Conservation (phyloP, 2,797 vertebrate species). For the Parauchenoglanis ngamensis region DNA sequence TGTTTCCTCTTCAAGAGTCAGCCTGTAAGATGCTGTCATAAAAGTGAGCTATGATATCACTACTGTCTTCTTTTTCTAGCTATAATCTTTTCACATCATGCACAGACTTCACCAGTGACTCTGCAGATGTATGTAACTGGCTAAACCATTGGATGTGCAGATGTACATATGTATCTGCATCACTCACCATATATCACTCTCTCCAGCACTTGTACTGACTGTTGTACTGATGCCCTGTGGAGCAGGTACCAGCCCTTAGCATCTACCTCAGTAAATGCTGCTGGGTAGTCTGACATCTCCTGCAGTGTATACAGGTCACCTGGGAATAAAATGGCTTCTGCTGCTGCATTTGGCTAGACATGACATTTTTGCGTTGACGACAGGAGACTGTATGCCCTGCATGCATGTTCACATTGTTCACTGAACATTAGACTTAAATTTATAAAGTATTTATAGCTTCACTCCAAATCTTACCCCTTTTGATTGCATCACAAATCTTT, state of each 20-base stretch:
- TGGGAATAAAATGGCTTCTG: constrained; percentile 56
- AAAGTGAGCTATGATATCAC: constrained; percentile 6
- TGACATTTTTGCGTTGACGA: background rate
- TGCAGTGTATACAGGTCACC: constrained; percentile 79
- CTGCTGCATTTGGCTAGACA: constrained; percentile 1
- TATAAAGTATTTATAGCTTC: background rate
- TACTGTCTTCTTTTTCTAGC: background rate
- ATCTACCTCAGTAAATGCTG: constrained; percentile 82
- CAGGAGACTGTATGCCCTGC: background rate
- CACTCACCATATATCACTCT: constrained; percentile 78
- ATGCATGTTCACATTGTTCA: background rate
- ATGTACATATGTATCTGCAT: background rate
- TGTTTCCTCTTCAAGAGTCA: constrained; percentile 82
- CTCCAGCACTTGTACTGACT: constrained; percentile 80
- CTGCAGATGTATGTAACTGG: background rate
- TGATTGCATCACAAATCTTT: constrained; percentile 77
- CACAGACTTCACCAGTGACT: background rate
- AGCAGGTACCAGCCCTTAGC: constrained; percentile 83
- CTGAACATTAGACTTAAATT: background rate
- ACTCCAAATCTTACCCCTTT: constrained; percentile 70
- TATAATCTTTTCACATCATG: background rate
- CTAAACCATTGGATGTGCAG: too few relatives aligned
- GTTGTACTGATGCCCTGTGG: constrained; percentile 77
- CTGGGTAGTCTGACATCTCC: constrained; percentile 73
- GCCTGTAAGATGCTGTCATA: constrained; percentile 69